These are phyloP conservation scores for Centrocercus urophasianus DNA, from an alignment of 2,113 vertebrate species.

Conservation along the genomic window DNA sequence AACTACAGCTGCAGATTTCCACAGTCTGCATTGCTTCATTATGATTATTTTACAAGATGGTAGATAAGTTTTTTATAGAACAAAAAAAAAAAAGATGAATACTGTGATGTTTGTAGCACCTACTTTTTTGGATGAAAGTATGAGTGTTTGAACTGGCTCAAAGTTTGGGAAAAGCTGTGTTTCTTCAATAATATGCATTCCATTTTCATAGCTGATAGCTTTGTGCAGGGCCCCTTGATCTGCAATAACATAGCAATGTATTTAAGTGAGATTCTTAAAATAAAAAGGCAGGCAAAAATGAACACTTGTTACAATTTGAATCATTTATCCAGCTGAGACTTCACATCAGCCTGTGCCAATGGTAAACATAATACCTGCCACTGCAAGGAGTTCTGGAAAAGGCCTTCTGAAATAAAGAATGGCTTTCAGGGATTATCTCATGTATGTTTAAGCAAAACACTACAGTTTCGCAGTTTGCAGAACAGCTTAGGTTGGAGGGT, in stretches of 20 bases:
- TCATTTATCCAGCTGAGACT: not conserved
- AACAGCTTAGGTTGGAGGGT: no score
- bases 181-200: slow-evolving; percentile 93
- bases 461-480: not conserved
- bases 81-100: not conserved
- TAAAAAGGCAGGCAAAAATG: not conserved
- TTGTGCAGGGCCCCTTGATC: slow-evolving; percentile 93
- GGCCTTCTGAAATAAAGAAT: not conserved
- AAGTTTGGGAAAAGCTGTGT: slow-evolving; percentile 86
- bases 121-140: slow-evolving; percentile 89
- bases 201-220: slow-evolving; percentile 84
- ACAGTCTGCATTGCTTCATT: rapidly evolving
- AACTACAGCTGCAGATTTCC: not conserved
- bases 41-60: rapidly evolving
- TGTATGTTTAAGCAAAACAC: no score
- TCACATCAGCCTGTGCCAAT: not conserved
- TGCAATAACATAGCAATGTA: slow-evolving; percentile 58
- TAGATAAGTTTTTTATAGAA: not conserved
- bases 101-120: not conserved
- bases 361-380: not conserved
- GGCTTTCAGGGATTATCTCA: not conserved
- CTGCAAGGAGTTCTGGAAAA: not conserved
- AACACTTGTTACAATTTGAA: rapidly evolving
- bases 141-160: slow-evolving; percentile 87
- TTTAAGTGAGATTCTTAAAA: not conserved